A percentile compares a stretch with the other conserved stretches of the same genome.
These are phyloP conservation scores for Rhynchomys soricoides DNA, from an alignment of 2,113 vertebrate genomes.

Conservation along the genomic window DNA sequence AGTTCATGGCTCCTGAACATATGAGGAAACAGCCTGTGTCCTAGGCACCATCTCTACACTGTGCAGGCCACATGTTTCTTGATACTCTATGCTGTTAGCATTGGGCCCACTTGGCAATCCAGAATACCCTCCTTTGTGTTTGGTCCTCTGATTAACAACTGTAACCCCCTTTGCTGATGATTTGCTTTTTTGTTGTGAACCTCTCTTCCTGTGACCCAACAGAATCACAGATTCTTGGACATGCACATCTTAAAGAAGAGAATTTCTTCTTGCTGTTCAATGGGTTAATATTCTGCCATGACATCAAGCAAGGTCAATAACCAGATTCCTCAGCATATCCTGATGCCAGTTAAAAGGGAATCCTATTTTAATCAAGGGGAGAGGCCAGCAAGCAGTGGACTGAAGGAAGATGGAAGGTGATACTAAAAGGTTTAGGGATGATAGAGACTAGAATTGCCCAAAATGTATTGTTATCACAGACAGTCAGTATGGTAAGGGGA, in stretches of 20 bases:
- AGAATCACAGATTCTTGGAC: not conserved
- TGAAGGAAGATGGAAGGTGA: not conserved
- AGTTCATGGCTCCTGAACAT: not conserved
- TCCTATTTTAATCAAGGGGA: not conserved
- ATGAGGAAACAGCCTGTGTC: not conserved
- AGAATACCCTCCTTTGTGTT: not conserved
- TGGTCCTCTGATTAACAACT: too few relatives aligned
- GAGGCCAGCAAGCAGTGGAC: not conserved
- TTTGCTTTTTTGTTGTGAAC: not conserved
- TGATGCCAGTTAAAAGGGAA: not conserved
- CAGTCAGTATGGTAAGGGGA: not conserved
- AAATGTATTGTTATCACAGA: not conserved
- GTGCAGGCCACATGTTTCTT: not conserved
- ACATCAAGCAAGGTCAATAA: not conserved
- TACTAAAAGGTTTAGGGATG: not conserved
- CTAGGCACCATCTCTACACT: not conserved
- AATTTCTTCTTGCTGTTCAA: not conserved
- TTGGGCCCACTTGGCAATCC: too few relatives aligned
- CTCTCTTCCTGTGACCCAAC: not conserved
- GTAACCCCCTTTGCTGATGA: not conserved
- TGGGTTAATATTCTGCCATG: not conserved
- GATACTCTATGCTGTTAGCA: accelerated
- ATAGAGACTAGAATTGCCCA: too few relatives aligned
- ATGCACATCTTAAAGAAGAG: not conserved
- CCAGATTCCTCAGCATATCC: not conserved